Evolutionary conservation across 2,888 invertebrate genomes (phyloP), one percentile per base, ranked within the genome.

Genomic region (Drosophila nr. perissopoda): DNA sequence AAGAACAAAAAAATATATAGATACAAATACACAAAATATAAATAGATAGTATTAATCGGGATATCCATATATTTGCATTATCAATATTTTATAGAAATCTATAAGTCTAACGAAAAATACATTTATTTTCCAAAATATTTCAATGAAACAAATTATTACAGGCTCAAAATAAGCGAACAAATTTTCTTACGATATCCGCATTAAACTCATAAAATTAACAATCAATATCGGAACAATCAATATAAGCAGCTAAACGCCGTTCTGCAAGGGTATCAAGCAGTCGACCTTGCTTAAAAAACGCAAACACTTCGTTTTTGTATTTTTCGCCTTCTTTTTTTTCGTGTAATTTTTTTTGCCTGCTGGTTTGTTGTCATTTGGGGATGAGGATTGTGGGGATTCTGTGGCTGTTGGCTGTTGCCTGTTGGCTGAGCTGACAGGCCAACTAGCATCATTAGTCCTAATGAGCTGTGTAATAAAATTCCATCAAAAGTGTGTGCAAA

Each of bases 391-490:
- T 46, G 46, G 46, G 16, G 46, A 46, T 46, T 46, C 27, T 25
- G 46, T 25, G 29, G 18, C 40, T 40, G 13, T 18, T 6, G 21
- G 18, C 52, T 31, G 53, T 18, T 36, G 27, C 38, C 51, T 46
- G 34, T 27, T 25, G 31, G 48, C 38, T 70, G 64, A 56, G 68
- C 79, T 79, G 81, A 81, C 83, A 73, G 79, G 70, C 71, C 69
- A 86, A 81, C 88, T 81, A 87, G 89, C 89, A 83, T 89, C 89
- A 89, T 85, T 85, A 85, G 89, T 89, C 82, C 84, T 89, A 85
- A 85, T 85, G 89, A 85, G 84, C 88, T 88, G 88, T 89, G 88
- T 79, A 87, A 85, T 81, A 81, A 79, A 81, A 87, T 87, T 76
- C 68, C 85, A 84, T 73, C 65, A 76, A 71, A 73, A 79, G 70